These are phyloP conservation scores for Notolabrus celidotus DNA, from an alignment of 2,797 vertebrate genomes.

Conservation along the genomic window DNA sequence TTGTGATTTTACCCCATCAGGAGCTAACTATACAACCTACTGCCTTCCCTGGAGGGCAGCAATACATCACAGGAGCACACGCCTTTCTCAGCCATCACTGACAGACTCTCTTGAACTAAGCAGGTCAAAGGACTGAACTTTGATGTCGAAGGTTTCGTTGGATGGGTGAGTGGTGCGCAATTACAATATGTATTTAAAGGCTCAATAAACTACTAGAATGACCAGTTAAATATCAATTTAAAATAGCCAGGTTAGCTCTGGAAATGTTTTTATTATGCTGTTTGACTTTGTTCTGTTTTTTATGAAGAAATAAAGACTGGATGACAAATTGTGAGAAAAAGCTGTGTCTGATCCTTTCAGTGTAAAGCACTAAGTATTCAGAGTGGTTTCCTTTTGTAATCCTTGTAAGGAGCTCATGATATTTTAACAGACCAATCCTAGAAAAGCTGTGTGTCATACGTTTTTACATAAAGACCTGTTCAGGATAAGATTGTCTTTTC, in stretches of 20 bases:
- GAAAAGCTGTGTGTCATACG: constrained; percentile 10
- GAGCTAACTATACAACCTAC: constrained; percentile 92
- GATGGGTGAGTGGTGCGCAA: constrained; percentile 51
- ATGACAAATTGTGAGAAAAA: constrained; percentile 10
- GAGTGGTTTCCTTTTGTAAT: constrained; percentile 28
- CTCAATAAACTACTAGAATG: not conserved
- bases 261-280: not conserved
- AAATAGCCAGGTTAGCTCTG: not conserved
- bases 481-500: not conserved
- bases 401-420: constrained; percentile 25
- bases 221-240: not conserved
- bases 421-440: constrained; percentile 11
- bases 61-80: constrained; percentile 64
- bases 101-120: not conserved
- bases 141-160: constrained; percentile 13
- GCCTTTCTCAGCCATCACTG: not conserved
- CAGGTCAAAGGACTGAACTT: not conserved
- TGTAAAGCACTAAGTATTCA: not conserved
- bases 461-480: not conserved
- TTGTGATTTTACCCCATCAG: constrained; percentile 96
- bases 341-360: constrained; percentile 37
- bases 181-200: not conserved
- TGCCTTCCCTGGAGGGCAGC: constrained; percentile 90
- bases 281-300: constrained; percentile 33
- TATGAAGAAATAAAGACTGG: constrained; percentile 60